Percentiles rank a stretch among this genome's conserved stretches.
Evolutionary conservation across 2,113 vertebrate species (phyloP).

Genomic region (Megaceryle maxima): DNA sequence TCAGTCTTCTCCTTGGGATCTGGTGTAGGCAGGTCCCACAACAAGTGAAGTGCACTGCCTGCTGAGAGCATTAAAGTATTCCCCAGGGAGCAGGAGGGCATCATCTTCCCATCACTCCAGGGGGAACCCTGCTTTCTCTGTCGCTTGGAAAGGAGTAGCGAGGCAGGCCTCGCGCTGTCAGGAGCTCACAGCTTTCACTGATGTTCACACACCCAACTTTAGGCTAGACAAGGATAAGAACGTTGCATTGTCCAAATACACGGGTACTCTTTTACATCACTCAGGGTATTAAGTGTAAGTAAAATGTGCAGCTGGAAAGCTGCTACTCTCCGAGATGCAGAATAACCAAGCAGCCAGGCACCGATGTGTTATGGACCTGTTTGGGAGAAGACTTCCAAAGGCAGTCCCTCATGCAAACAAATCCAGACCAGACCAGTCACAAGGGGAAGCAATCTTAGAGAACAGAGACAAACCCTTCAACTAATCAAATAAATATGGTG

Average conservation of each 20-base stretch:
- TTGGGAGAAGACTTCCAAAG: not conserved
- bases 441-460: not conserved
- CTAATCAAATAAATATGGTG: not conserved
- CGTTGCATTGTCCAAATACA: not conserved
- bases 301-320: not conserved
- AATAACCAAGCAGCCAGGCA: not conserved
- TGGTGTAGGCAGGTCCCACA: not conserved
- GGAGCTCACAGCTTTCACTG: not conserved
- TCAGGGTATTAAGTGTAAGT: not conserved
- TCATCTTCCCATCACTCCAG: not conserved
- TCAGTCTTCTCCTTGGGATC: not conserved
- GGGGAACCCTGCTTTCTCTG: not conserved
- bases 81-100: not conserved
- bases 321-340: not conserved
- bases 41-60: not conserved
- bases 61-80: not conserved
- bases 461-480: not conserved
- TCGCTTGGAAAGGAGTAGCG: not conserved
- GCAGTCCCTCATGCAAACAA: not conserved
- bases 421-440: not conserved
- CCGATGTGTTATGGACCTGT: not conserved
- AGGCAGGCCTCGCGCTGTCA: not conserved
- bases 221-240: not conserved
- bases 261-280: not conserved
- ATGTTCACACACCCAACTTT: not conserved